Evolutionary conservation across 2,888 invertebrate species (phyloP).

Genomic region (Epinotia bilunana): DNA sequence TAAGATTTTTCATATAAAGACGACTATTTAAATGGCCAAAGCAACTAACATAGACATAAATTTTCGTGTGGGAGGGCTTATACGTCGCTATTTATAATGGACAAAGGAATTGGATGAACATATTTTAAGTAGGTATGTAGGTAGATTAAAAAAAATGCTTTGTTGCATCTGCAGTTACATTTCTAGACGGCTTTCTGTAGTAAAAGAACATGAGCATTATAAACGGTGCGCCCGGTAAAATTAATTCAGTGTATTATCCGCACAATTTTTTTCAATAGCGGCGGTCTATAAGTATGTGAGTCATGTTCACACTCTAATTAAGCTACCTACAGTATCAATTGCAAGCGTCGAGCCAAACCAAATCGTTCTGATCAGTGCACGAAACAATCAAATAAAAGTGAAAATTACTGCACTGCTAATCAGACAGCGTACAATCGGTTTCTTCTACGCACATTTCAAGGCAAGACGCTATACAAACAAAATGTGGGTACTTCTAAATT

Average conservation of each 20-base stretch:
- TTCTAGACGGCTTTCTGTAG: slow-evolving; percentile 27
- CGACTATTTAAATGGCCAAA: slow-evolving; percentile 19
- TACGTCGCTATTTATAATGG: not conserved
- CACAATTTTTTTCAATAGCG: slow-evolving; percentile 64
- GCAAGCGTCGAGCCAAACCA: slow-evolving; percentile 72
- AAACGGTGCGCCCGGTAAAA: slow-evolving; percentile 27
- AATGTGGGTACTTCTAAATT: slow-evolving; percentile 72
- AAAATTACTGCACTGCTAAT: slow-evolving; percentile 48
- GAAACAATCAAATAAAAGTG: slow-evolving; percentile 72
- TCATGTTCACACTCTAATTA: slow-evolving; percentile 83
- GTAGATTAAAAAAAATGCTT: slow-evolving; percentile 17
- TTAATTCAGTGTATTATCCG: slow-evolving; percentile 38
- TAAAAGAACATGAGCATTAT: slow-evolving; percentile 2
- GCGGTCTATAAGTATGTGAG: slow-evolving; percentile 75
- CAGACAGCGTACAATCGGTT: slow-evolving; percentile 35
- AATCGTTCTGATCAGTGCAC: slow-evolving; percentile 74
- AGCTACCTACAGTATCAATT: slow-evolving; percentile 78
- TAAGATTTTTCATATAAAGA: slow-evolving; percentile 27
- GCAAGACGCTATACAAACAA: slow-evolving; percentile 43
- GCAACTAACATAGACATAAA: slow-evolving; percentile 7
- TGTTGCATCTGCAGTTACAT: not conserved
- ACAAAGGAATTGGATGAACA: slow-evolving; percentile 5
- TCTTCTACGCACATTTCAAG: slow-evolving; percentile 37
- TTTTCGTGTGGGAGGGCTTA: slow-evolving; percentile 27
- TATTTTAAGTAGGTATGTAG: slow-evolving; percentile 16